Base-by-base conservation (phyloP, 2,113 vertebrate genomes). In the Cyanistes caeruleus region DNA sequence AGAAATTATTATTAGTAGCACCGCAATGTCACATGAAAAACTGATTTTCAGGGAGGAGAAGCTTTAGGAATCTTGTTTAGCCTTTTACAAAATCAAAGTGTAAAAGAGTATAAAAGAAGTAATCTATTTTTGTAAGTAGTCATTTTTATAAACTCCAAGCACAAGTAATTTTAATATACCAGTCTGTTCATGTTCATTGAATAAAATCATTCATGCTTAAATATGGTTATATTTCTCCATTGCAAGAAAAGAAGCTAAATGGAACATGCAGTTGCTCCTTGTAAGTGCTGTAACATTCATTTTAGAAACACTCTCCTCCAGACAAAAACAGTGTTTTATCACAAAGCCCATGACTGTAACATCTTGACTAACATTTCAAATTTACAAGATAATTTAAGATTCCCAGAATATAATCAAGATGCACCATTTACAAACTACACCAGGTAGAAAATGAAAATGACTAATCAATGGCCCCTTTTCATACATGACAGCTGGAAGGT, bases 81-180 rank as follows among this genome's bases (percentile, higher is more conserved):
- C 31, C 43, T 39, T 87, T 74, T 79, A 87, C n/a, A 58, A 89
- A 84, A 86, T 60, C 41, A 53, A 41, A 70, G 39, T 13, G n/a
- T 70, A 43, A 69, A 84, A 77, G 44, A 85, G 30, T 49, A 39
- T 60, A 93, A 86, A 91, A 93, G 33, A 55, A 78, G 52, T 30
- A 25, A 89, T 41, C 8, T 72, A 70, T 81, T 30, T 67, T 56
- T 31, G 16, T 37, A 67, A 67, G n/a, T 56, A 48, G 56, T 49
- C 35, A 65, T 20, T 70, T 82, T 70, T 75, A 62, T 68, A 87
- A 92, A 92, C 19, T 74, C 59, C 62, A 93, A 70, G 55, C 52
- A 85, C 68, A 89, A 89, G 78, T 89, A 85, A 75, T 91, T 93
- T 60, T 55, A 81, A 95, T 69, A 62, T 48, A 85, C 30, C 52